Evolutionary conservation across 2,888 invertebrate genomes (phyloP).

Genomic region (Galerucella nymphaeae): DNA sequence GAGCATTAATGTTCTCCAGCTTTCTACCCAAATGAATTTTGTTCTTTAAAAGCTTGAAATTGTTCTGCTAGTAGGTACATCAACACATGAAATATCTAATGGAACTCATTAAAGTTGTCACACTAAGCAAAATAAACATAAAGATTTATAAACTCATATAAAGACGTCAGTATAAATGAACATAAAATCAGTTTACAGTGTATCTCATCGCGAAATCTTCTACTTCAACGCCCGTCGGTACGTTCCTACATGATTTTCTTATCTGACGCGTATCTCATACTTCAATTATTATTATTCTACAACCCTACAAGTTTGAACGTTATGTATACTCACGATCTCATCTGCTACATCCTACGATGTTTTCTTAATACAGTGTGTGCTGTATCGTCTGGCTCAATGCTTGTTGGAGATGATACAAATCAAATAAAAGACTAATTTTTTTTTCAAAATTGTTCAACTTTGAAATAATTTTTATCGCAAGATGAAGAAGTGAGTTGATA

Average conservation of each 20-base stretch:
- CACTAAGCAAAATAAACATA: background rate
- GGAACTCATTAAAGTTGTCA: background rate
- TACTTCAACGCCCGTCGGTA: constrained; percentile 3
- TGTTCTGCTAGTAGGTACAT: too few species aligned
- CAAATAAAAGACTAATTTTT: too few species aligned
- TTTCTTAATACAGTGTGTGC: too few species aligned
- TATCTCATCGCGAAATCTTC: constrained; percentile 14
- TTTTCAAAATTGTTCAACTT: too few species aligned
- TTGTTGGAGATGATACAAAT: background rate
- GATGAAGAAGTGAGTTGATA: too few species aligned
- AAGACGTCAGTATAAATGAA: constrained; percentile 7
- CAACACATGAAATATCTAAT: background rate
- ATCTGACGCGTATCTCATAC: constrained; percentile 10
- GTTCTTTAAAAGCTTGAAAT: too few species aligned
- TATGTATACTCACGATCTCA: constrained; percentile 13
- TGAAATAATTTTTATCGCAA: too few species aligned
- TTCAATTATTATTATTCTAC: constrained; percentile 14
- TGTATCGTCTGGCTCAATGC: background rate
- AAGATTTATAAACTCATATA: background rate
- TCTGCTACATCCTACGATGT: background rate
- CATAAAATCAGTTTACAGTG: background rate
- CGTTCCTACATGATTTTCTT: constrained; percentile 7
- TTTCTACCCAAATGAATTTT: too few species aligned
- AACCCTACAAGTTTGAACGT: constrained; percentile 7
- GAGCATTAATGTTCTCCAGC: too few species aligned